These are phyloP conservation scores for Zaprionus inermis DNA, from an alignment of 1,140 invertebrate genomes.

Conservation along the genomic window DNA sequence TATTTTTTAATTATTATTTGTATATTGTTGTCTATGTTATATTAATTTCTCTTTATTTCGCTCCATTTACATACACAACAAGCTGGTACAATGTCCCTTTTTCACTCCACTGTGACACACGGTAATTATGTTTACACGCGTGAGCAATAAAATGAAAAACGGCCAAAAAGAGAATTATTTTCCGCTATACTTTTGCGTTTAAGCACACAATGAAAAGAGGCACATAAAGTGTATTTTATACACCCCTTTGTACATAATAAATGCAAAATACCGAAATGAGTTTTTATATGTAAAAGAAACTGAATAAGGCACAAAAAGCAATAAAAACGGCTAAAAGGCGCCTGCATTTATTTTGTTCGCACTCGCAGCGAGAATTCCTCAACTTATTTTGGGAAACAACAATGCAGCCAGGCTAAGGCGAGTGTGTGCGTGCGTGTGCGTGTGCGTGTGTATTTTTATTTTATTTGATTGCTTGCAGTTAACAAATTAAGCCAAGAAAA, in stretches of 20 bases:
- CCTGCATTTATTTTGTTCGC: background rate
- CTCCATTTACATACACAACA: background rate
- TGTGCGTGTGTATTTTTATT: background rate
- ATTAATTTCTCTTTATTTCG: background rate
- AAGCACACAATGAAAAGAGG: constrained; percentile 1
- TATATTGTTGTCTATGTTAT: background rate
- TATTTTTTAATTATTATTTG: background rate
- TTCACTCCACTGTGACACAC: background rate
- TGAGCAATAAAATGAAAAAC: background rate
- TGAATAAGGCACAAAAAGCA: background rate
- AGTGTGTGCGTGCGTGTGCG: background rate
- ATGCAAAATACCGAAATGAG: constrained; percentile 4
- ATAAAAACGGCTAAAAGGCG: constrained; percentile 3
- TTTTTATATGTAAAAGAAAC: background rate
- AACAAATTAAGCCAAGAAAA: constrained; percentile 6
- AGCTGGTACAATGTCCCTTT: background rate
- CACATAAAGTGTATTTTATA: background rate
- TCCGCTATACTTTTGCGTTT: background rate
- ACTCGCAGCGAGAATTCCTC: constrained; percentile 5
- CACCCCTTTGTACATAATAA: constrained; percentile 1
- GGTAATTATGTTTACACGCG: constrained; percentile 2
- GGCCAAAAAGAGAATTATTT: constrained; percentile 1
- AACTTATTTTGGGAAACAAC: constrained; percentile 9
- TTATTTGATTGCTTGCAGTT: constrained; percentile 7
- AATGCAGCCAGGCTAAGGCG: background rate